Evolutionary conservation across 1,140 invertebrate genomes (phyloP), one percentile per base, ranked within the genome.

Genomic region (Bombus pascuorum): DNA sequence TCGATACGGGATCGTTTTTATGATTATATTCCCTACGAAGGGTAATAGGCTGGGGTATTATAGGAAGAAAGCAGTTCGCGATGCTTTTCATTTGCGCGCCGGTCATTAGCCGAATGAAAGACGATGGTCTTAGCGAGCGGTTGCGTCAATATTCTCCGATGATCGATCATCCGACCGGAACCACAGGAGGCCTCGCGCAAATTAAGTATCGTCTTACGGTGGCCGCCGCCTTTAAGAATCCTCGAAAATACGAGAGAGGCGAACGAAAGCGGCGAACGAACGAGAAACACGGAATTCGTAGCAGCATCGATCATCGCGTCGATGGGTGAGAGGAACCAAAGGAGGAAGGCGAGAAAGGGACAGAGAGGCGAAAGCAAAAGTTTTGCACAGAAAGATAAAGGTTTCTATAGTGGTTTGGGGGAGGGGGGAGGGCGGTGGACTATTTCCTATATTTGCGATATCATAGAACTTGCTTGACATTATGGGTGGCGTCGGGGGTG

Each of bases 81-180:
- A 84, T 86, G 80, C 88, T 90, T 92, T 90, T 92, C 92, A 92
- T 89, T 92, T 92, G 90, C 87, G 83, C 88, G 89, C 80, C 84
- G 90, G 91, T 95, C 94, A 95, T 95, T 95, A 95, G 92, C 92
- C 89, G 92, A 93, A 92, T 91, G 90, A 87, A 53, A 82, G 81
- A 92, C 81, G 87, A 91, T 57, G 89, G 86, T 91, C 92, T 93
- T 93, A 91, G 79, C 83, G 90, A 90, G 92, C 89, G 91, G 86
- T 84, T 90, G 90, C 91, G 91, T 92, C 91, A 91, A 93, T 94
- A 92, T 93, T 88, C 87, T 92, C 78, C 83, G 89, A 83, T 94
- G 94, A 95, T 95, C 94, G 94, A 95, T 95, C 94, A 94, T 94
- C 91, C 57, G 72, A 82, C 44, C 81, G 77, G 86, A 62, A 76